Evolutionary conservation across 2,113 vertebrate genomes (phyloP).

Genomic region (Urocitellus parryii): DNA sequence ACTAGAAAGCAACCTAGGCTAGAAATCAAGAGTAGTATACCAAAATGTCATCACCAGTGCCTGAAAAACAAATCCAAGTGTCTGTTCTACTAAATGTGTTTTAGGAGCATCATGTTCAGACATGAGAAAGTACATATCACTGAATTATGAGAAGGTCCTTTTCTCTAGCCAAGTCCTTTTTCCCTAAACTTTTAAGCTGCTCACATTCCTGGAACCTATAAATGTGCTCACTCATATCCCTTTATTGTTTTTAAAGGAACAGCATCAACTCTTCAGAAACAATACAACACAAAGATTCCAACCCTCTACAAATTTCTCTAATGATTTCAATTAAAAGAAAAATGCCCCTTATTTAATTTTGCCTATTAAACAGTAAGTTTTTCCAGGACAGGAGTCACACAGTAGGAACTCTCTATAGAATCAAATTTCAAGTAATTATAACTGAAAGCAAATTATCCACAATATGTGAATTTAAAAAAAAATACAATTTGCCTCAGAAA

Average conservation of each 20-base stretch:
- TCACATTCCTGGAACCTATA: slow-evolving; percentile 37
- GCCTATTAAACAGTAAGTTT: slow-evolving; percentile 55
- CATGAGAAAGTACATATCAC: slow-evolving; percentile 36
- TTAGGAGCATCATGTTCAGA: slow-evolving; percentile 40
- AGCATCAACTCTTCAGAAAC: slow-evolving; percentile 61
- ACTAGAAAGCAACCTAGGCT: slow-evolving; percentile 49
- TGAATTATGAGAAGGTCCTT: slow-evolving; percentile 42
- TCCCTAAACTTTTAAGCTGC: slow-evolving; percentile 45
- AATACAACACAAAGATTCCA: slow-evolving; percentile 38
- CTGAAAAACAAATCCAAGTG: slow-evolving; percentile 61
- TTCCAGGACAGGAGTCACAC: not conserved
- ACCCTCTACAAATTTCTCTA: slow-evolving; percentile 28
- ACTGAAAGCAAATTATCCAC: not conserved
- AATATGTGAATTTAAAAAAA: slow-evolving; percentile 57
- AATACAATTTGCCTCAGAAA: slow-evolving; percentile 57
- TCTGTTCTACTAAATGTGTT: slow-evolving; percentile 32
- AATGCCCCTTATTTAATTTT: slow-evolving; percentile 52
- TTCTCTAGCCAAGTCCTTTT: slow-evolving; percentile 48
- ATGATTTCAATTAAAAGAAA: slow-evolving; percentile 66
- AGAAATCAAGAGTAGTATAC: slow-evolving; percentile 44
- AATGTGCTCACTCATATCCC: slow-evolving; percentile 21
- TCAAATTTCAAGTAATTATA: slow-evolving; percentile 38
- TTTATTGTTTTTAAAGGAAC: slow-evolving; percentile 66
- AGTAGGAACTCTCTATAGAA: slow-evolving; percentile 56
- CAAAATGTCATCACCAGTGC: slow-evolving; percentile 44